Evolutionary conservation across 2,113 vertebrate genomes (phyloP), one percentile per base, ranked within the genome.

Genomic region (Girardinichthys multiradiatus): DNA sequence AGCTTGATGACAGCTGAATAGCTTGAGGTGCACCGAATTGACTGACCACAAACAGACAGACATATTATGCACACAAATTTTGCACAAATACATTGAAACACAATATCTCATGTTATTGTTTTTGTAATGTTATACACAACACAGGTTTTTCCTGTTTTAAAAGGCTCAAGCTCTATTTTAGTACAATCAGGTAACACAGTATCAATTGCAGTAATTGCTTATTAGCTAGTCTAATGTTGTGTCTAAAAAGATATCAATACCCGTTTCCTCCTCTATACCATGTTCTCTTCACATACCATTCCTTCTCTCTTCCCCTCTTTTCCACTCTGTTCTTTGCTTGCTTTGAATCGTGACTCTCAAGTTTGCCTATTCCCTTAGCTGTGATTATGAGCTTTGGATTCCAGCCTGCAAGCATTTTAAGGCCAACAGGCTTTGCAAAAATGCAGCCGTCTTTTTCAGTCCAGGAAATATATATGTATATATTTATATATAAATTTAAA

Each of bases 1-100:
- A 81, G 87, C 91, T 83, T 92, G 92, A 93, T 70, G 88, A 93
- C 90, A 91, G 84, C 87, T 80, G 82, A 92, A 88, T 90, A 90
- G 92, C 87, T 93, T 91, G 90, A 90, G 84, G 89, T 93, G 77
- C 54, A 85, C 71, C 33, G 42, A 84, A 90, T 86, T 89, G 91
- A 83, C 87, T 76, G 82, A 76, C 81, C 81, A 84, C 85, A 70
- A 14, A 82, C 60, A 82, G 74, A 82, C 60, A 82, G 74, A 80
- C 78, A 72, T 26, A 69, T n/a, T n/a, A 4, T 35, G 33, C 65
- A 71, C 70, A 72, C 30, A 63, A 59, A 27, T 26, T 74, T 6
- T 54, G 48, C 45, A 65, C 66, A 72, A 61, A 66, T 62, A 35
- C 51, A 66, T 4, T 37, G 45, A 73, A 57, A 70, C 7, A 31